Conservation (phyloP, 2,888 invertebrate genomes). For the Apamea monoglypha region DNA sequence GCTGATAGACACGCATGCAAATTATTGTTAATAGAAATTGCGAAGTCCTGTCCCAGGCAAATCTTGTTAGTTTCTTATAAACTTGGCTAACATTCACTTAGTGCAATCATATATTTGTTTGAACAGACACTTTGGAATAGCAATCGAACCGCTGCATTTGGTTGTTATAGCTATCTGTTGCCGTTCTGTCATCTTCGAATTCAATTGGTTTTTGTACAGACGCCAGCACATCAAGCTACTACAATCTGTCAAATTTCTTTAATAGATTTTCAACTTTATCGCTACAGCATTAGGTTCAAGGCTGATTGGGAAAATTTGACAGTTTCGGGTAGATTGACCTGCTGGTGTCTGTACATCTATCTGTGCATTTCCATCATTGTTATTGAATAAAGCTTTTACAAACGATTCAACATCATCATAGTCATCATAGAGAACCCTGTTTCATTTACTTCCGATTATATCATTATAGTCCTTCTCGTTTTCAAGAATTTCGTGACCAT, state of each 20-base stretch:
- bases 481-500: background rate
- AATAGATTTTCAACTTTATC: no score
- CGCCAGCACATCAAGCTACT: no score
- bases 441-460: background rate
- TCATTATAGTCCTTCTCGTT: background rate
- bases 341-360: background rate
- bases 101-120: slow-evolving; percentile 33
- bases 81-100: slow-evolving; percentile 51
- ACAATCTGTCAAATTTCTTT: no score
- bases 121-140: slow-evolving; percentile 13
- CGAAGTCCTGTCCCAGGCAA: slow-evolving; percentile 49
- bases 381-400: background rate
- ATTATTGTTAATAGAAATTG: slow-evolving; percentile 71
- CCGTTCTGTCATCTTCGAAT: background rate
- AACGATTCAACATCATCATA: background rate
- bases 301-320: no score
- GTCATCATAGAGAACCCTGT: background rate
- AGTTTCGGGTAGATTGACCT: no score
- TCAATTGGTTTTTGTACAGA: background rate
- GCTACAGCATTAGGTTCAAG: no score
- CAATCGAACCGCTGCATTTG: slow-evolving; percentile 12
- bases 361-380: background rate
- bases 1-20: slow-evolving; percentile 68
- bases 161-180: background rate
- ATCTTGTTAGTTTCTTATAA: slow-evolving; percentile 47